A percentile compares a stretch with the other conserved stretches of the same genome.
phyloP scores from a whole-genome alignment of 1,140 invertebrate genomes.

The Trachelipus rathkii region DNA sequence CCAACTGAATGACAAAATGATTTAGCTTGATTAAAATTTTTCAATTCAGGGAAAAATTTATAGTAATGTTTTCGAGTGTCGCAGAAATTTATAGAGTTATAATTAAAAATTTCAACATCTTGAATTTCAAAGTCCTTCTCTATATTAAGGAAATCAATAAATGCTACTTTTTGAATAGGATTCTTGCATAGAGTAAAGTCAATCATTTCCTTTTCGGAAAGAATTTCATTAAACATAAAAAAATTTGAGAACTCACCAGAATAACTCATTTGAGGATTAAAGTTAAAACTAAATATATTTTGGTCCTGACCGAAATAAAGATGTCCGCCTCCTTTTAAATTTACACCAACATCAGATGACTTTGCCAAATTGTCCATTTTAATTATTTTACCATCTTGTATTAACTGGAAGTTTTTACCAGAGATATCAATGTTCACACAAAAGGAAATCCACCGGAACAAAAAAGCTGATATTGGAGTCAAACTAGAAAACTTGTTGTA shows the following conservation, averaged over 20 bases:
- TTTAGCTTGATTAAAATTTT: constrained; percentile 18
- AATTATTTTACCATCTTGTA: not conserved
- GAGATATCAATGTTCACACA: not conserved
- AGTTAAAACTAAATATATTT: not conserved
- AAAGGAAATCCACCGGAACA: not conserved
- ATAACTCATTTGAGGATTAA: not conserved
- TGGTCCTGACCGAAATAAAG: not conserved
- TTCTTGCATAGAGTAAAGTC: not conserved
- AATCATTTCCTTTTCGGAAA: not conserved
- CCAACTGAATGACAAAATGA: constrained; percentile 22
- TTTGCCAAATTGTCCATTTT: not conserved
- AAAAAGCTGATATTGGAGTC: too few species aligned
- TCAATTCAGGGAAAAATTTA: constrained; percentile 18
- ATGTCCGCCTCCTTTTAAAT: not conserved
- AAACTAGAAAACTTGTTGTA: too few species aligned
- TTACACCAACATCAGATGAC: not conserved
- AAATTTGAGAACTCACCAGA: not conserved
- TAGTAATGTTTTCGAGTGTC: not conserved
- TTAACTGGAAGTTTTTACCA: not conserved
- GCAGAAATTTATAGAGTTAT: not conserved
- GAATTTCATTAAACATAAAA: not conserved
- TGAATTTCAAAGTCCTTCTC: not conserved
- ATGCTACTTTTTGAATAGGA: not conserved
- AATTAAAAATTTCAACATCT: not conserved
- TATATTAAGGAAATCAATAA: not conserved